Base-by-base conservation (phyloP, 2,797 vertebrate species). In the Schizopygopsis pylzovi region DNA sequence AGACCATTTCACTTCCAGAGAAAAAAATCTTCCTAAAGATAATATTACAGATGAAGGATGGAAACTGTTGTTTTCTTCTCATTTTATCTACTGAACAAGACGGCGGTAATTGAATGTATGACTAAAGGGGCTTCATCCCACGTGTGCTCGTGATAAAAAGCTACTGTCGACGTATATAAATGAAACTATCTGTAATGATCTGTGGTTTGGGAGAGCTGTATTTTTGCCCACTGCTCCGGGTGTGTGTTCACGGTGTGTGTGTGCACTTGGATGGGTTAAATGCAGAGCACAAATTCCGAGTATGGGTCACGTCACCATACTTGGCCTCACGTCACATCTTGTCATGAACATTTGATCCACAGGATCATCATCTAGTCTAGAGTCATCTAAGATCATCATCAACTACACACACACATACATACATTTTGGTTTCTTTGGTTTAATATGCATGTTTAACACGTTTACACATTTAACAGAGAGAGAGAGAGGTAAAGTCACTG, bases 51-150 rank as follows among this genome's bases (percentile, higher is more conserved):
- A 10, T 49, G 59, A 20, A 73, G 33, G 43, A 37, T 76, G 71
- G 56, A 83, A 76, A 83, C 6, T 4, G 43, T 83, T 4, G 43
- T 83, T 75, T 65, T 83, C 56, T 65, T 22, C 54, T 83, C 41
- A 75, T 83, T 65, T 63, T 37, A 39, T 83, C 28, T 52, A 43
- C 25, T 16, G 68, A 73, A 83, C 39, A 73, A 73, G 81, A 43
- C 25, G 13, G 59, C 13, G 1, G 56, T 83, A 83, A 83, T 52
- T 41, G 4, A 56, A 56, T n/a, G 45, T 13, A 28, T 22, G 54
- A 72, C 68, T 72, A 59, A 45, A 83, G 59, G 71, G 56, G 41
- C 61, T 83, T 2, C 56, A 76, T 65, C 71, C 59, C 82, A 83
- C 56, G 65, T 52, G 45, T 39, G 43, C 28, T 65, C 3, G 7